phyloP scores from a whole-genome alignment of 2,888 invertebrate genomes.

The Chloroclystis v-ata region DNA sequence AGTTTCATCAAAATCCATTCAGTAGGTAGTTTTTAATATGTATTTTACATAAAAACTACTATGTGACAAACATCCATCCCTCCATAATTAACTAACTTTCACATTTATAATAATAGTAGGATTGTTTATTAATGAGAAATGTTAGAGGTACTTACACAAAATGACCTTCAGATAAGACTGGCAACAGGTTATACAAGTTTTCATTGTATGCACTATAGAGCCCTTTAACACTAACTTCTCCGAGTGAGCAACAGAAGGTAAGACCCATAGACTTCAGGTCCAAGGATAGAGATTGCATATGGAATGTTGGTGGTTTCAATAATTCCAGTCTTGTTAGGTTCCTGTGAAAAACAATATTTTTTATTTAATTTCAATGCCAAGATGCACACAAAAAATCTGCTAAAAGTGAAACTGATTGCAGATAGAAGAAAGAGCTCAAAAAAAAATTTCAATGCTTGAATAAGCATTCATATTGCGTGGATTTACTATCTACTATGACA shows the following conservation, averaged over 20 bases:
- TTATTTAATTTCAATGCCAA: background rate
- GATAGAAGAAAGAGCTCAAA: too few relatives aligned
- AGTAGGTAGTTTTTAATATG: too few relatives aligned
- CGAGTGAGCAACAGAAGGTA: slow-evolving; percentile 57
- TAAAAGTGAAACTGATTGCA: too few relatives aligned
- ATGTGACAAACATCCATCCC: too few relatives aligned
- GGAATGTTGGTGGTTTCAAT: slow-evolving; percentile 63
- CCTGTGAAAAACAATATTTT: slow-evolving; percentile 32
- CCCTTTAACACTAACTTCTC: slow-evolving; percentile 67
- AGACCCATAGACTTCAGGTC: slow-evolving; percentile 68
- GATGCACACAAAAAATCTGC: background rate
- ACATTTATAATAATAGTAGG: too few relatives aligned
- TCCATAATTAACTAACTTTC: too few relatives aligned
- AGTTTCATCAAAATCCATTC: too few relatives aligned
- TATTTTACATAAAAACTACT: too few relatives aligned
- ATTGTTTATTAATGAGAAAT: too few relatives aligned
- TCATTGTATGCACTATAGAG: slow-evolving; percentile 71
- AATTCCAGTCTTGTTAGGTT: slow-evolving; percentile 62
- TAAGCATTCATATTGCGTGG: too few relatives aligned
- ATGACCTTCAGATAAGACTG: slow-evolving; percentile 70
- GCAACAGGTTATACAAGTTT: slow-evolving; percentile 68
- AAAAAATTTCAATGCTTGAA: background rate
- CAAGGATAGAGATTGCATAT: slow-evolving; percentile 58
- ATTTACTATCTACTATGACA: too few relatives aligned
- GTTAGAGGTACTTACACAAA: slow-evolving; percentile 58